Percentiles rank a stretch among this genome's conserved stretches.
phyloP scores from a whole-genome alignment of 1,140 invertebrate genomes.

The Drosophila watanabei region DNA sequence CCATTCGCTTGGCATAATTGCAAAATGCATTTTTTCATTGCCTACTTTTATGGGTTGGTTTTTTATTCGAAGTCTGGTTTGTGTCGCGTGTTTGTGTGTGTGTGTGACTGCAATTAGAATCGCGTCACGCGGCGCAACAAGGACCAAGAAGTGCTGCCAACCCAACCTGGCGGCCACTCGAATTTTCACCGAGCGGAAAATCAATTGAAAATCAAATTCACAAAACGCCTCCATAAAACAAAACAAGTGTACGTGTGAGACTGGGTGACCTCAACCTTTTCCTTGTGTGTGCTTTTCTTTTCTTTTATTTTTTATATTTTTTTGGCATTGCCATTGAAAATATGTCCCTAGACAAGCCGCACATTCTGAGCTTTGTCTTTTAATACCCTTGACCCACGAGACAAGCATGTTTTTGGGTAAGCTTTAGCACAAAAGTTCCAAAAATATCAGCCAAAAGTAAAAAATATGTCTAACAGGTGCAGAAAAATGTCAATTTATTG shows the following conservation, averaged over 20 bases:
- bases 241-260: not conserved
- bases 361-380: conserved; percentile 8
- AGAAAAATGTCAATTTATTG: too few relatives aligned
- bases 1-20: conserved; percentile 32
- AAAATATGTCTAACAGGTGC: too few relatives aligned
- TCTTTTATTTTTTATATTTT: conserved; percentile 5
- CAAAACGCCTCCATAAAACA: conserved; percentile 6
- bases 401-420: not conserved
- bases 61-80: not conserved
- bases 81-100: conserved; percentile 5
- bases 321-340: conserved; percentile 45
- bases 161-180: conserved; percentile 15
- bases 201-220: conserved; percentile 61
- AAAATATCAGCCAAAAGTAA: too few relatives aligned
- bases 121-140: not conserved
- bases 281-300: not conserved
- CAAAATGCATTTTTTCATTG: conserved; percentile 30
- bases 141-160: conserved; percentile 8
- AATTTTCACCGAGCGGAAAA: conserved; percentile 40
- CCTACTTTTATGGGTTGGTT: conserved; percentile 11
- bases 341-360: conserved; percentile 2
- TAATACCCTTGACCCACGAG: not conserved
- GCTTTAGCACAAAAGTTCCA: not conserved
- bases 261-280: conserved; percentile 27
- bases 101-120: conserved; percentile 21